Evolutionary conservation across 2,888 invertebrate species (phyloP).

Genomic region (Steromphala cineraria): DNA sequence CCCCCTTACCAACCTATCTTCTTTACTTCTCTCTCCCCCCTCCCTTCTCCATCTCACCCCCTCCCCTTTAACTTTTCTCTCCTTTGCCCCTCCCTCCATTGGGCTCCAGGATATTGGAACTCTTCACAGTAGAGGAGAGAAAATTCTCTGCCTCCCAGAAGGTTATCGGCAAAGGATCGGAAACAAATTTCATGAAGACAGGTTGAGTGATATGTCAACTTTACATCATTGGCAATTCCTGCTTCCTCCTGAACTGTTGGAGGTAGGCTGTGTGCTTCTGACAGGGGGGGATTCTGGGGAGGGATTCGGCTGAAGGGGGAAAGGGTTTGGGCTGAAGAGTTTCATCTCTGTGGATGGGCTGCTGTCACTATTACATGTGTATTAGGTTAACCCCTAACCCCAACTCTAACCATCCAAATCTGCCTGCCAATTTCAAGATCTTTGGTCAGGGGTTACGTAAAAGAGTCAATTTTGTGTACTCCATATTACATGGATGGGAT

Average conservation of each 20-base stretch:
- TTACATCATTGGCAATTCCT: background rate
- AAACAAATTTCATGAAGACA: slow-evolving; percentile 20
- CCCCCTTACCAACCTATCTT: background rate
- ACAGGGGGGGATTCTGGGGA: background rate
- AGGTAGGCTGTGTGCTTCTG: background rate
- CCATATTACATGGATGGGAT: background rate
- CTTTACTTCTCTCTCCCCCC: background rate
- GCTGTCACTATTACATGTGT: slow-evolving; percentile 10
- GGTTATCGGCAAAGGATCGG: background rate
- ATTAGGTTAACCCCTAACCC: background rate
- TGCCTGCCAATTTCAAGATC: background rate
- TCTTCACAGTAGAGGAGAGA: background rate
- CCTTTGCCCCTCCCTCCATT: background rate
- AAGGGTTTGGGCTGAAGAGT: background rate
- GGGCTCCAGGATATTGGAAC: background rate
- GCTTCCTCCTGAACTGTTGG: background rate
- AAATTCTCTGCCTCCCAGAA: slow-evolving; percentile 1
- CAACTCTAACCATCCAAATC: background rate
- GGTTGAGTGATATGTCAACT: background rate
- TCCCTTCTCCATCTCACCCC: background rate
- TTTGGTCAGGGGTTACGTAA: background rate
- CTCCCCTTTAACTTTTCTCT: background rate
- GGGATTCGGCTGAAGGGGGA: background rate
- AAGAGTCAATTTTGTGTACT: background rate
- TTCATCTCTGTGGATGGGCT: no score